phyloP scores from a whole-genome alignment of 2,797 vertebrate genomes.

The Acanthopagrus latus region DNA sequence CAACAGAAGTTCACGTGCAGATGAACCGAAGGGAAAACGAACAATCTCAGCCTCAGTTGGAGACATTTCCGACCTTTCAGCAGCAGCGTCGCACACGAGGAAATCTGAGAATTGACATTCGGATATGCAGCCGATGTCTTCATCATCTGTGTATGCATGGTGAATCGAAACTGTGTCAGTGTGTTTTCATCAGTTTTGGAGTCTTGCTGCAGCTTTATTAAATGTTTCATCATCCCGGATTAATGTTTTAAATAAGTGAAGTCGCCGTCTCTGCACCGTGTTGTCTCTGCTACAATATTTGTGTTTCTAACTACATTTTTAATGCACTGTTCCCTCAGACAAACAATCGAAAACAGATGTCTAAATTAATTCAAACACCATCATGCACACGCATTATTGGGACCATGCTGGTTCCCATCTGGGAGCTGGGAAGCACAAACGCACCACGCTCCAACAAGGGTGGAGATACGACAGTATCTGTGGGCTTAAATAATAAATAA shows the following conservation, averaged over 20 bases:
- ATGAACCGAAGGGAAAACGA: constrained; percentile 8
- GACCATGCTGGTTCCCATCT: constrained; percentile 15
- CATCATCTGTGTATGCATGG: constrained; percentile 18
- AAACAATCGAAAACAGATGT: constrained; percentile 53
- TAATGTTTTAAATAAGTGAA: constrained; percentile 50
- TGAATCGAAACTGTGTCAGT: constrained; percentile 44
- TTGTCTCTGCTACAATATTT: constrained; percentile 50
- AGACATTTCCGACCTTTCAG: constrained; percentile 39
- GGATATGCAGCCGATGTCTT: constrained; percentile 43
- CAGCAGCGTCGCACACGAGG: background rate
- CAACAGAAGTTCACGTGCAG: constrained; percentile 25
- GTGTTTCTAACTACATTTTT: constrained; percentile 55
- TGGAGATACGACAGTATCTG: constrained; percentile 1
- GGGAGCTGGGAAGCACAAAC: constrained; percentile 10
- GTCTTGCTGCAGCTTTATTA: constrained; percentile 58
- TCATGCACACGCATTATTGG: constrained; percentile 11
- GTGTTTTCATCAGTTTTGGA: constrained; percentile 43
- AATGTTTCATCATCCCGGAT: constrained; percentile 66
- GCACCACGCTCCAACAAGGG: background rate
- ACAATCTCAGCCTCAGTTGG: constrained; percentile 14
- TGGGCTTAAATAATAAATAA: constrained; percentile 30
- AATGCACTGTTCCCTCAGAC: constrained; percentile 38
- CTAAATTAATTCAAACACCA: constrained; percentile 37
- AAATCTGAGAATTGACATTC: constrained; percentile 25
- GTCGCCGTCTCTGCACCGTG: constrained; percentile 19